Base-by-base conservation (phyloP, 2,888 invertebrate genomes). In the Platynereis dumerilii region DNA sequence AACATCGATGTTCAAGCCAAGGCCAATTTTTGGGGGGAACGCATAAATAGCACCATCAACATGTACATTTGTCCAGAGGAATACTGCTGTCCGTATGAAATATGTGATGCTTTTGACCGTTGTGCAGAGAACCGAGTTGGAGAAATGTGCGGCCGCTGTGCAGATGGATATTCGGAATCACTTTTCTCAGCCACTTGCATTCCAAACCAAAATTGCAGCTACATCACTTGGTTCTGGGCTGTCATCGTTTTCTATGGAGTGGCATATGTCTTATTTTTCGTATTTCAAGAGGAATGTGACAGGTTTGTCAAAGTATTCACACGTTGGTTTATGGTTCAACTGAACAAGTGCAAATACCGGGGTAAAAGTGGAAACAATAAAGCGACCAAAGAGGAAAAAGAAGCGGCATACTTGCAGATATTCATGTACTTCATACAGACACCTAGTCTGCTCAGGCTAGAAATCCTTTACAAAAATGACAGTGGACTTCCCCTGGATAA, bases 21-120 rank as follows among this genome's bases (percentile, higher is more conserved):
- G 26, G 53, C 60, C 15, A 60, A 60, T 53, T 60, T 53, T 39
- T 60, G 60, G 60, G 60, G 60, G 1, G 29, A 17, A 7, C 29
- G 39, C 2, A 22, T 22, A 20, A 29, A 52, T 22, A 60, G 29
- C n/a, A 54, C 26, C n/a, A 53, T 60, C 7, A 22, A n/a, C 2
- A 60, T 60, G 60, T 60, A 60, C 42, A 20, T 54, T 3, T 60
- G 60, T 39, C 53, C 60, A 3, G 60, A 54, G 28, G 60, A 39
- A 7, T 60, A 60, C 24, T 60, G 60, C 20, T 60, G 60, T 34
- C 60, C 48, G 22, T 7, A 52, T 22, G 54, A 28, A 2, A 15
- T 54, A 2, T 60, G 60, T 39, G 26, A 34, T n/a, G 5, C 10
- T 1, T 60, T 20, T 29, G 48, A 28, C 53, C 34, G 26, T 17